Percentiles rank a stretch among this genome's conserved stretches.
These are phyloP conservation scores for Rhabdophis nuchalis DNA, from an alignment of 2,797 vertebrate genomes.

Conservation along the genomic window DNA sequence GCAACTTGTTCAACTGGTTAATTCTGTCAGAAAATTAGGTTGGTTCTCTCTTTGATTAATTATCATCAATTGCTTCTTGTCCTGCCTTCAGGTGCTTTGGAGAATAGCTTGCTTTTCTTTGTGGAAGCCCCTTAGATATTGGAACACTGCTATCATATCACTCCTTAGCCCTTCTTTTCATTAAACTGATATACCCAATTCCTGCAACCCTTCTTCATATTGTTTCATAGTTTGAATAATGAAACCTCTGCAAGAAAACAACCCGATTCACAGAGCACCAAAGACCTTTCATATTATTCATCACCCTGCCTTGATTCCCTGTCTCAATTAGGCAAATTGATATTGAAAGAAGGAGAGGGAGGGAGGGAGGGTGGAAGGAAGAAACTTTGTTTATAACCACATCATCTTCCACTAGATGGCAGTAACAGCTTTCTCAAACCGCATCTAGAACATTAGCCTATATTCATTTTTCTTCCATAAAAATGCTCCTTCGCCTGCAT, in stretches of 20 bases:
- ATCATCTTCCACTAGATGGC: conserved; percentile 10
- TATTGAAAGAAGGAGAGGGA: not conserved
- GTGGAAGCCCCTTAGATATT: not conserved
- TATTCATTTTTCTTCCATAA: not conserved
- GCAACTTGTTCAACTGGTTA: not conserved
- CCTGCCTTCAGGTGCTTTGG: not conserved
- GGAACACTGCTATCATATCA: not conserved
- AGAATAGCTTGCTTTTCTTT: not conserved
- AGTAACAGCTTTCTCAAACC: not conserved
- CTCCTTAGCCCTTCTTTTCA: not conserved
- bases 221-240: not conserved
- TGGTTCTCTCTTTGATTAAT: not conserved
- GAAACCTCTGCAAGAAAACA: not conserved
- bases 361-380: not conserved
- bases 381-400: not conserved
- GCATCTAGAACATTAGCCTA: not conserved
- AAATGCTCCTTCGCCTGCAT: not conserved
- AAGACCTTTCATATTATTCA: not conserved
- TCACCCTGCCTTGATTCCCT: not conserved
- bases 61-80: not conserved
- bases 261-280: not conserved
- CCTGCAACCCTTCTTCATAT: not conserved
- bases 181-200: not conserved
- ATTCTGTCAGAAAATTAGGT: not conserved
- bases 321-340: not conserved